Evolutionary conservation across 2,888 invertebrate species (phyloP), one percentile per base, ranked within the genome.

Genomic region (Dione vanillae): DNA sequence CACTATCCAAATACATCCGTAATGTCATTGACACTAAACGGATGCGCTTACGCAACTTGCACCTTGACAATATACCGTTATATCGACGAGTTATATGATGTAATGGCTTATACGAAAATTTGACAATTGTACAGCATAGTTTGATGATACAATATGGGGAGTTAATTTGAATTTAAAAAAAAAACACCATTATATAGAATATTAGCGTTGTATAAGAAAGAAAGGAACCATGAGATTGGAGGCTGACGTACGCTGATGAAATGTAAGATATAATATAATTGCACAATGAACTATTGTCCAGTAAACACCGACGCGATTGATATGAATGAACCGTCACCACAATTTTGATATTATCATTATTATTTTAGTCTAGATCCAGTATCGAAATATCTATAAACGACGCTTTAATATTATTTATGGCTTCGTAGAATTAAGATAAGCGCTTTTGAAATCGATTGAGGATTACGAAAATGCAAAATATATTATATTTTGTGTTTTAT

Each of bases 1-100:
- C 80, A 77, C 78, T 81, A 84, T 82, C 80, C 83, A 82, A 80
- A 85, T 81, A 88, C 82, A 87, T 86, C 86, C 86, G 86, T 87
- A 83, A 89, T 85, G 91, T 92, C 92, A 92, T 88, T 91, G 91
- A 92, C 92, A 88, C 87, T 85, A 82, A 81, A 83, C 87, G 86
- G 87, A 88, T 89, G 85, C 84, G 78, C 82, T 91, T 91, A 85
- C 87, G 87, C 85, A 92, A 92, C 78, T 65, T 80, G 83, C 90
- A 92, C 90, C 91, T 92, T 91, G 91, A 91, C 90, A 88, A 86
- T 86, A 85, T 83, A 78, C 77, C 78, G 79, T 81, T 82, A 80
- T 77, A 79, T 77, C 78, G 86, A 88, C 86, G 86, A 84, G 69
- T 76, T 73, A 71, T 73, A 70, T 87, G 85, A 88, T 84, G 87